These are phyloP conservation scores for Caenorhabditis inopinata DNA, from an alignment of 1,140 invertebrate genomes.

Conservation along the genomic window DNA sequence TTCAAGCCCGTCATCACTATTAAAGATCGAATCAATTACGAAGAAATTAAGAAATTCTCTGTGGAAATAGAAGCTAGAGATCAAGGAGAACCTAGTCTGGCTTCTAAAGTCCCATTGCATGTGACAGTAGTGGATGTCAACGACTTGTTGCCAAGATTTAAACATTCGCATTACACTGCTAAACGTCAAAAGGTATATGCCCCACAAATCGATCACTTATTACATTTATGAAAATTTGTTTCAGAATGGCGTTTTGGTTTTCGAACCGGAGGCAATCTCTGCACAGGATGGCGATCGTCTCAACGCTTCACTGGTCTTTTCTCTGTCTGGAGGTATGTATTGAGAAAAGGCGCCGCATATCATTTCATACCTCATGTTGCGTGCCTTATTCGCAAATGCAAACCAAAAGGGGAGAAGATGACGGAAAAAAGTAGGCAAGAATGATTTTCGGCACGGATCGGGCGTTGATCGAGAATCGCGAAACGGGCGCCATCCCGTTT, in stretches of 20 bases:
- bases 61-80: slow-evolving; percentile 58
- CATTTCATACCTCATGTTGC: slow-evolving; percentile 29
- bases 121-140: slow-evolving; percentile 56
- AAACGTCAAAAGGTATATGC: slow-evolving; percentile 48
- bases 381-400: slow-evolving; percentile 18
- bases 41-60: slow-evolving; percentile 46
- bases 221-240: too few relatives aligned
- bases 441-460: too few relatives aligned
- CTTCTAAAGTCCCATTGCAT: slow-evolving; percentile 43
- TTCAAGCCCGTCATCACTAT: slow-evolving; percentile 49
- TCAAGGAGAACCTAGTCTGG: slow-evolving; percentile 48
- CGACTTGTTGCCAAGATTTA: slow-evolving; percentile 55
- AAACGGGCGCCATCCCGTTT: too few relatives aligned
- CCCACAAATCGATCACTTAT: too few relatives aligned
- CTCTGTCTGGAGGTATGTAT: slow-evolving; percentile 51
- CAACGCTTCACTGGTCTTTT: slow-evolving; percentile 53
- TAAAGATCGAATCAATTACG: slow-evolving; percentile 54
- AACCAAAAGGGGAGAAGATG: background rate
- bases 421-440: too few relatives aligned
- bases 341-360: background rate
- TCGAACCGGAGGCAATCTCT: slow-evolving; percentile 49
- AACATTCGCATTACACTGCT: slow-evolving; percentile 43
- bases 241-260: slow-evolving; percentile 48
- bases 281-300: slow-evolving; percentile 55
- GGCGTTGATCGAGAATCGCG: too few relatives aligned